Percentiles rank a stretch among this genome's conserved stretches.
Evolutionary conservation across 2,113 vertebrate species (phyloP).

Genomic region (Lycaon pictus): DNA sequence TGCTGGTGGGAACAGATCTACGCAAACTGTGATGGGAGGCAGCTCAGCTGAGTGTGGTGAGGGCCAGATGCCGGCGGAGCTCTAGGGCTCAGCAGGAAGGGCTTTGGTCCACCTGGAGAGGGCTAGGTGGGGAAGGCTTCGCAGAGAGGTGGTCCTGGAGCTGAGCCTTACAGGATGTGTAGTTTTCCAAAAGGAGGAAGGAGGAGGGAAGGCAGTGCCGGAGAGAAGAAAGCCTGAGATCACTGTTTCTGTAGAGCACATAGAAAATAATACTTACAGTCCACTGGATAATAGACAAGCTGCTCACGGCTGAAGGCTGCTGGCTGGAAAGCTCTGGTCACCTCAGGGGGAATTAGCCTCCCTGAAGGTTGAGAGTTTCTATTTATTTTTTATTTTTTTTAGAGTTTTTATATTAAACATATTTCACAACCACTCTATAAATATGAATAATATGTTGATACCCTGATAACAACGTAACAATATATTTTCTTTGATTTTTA

Average conservation of each 20-base stretch:
- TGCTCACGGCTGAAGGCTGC: not conserved
- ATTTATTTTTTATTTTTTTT: no score
- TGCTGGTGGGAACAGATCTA: not conserved
- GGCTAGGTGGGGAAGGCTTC: not conserved
- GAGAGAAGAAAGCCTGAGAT: not conserved
- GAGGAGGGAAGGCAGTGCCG: not conserved
- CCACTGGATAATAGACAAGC: not conserved
- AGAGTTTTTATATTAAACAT: not conserved
- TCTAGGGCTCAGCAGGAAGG: not conserved
- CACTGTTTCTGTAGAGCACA: not conserved
- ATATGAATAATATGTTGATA: not conserved
- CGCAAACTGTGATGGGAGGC: not conserved
- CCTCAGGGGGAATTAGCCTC: not conserved
- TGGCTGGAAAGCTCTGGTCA: not conserved
- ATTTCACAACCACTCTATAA: not conserved
- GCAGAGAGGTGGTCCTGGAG: not conserved
- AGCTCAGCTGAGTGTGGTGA: not conserved
- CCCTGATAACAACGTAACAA: not conserved
- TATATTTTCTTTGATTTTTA: constrained; percentile 33
- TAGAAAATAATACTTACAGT: not conserved
- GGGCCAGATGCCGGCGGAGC: not conserved
- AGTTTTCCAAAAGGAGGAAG: constrained; percentile 34
- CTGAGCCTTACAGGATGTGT: not conserved
- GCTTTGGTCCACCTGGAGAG: not conserved
- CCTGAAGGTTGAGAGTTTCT: not conserved